phyloP scores from a whole-genome alignment of 2,888 invertebrate genomes.

The Sphinx pinastri region DNA sequence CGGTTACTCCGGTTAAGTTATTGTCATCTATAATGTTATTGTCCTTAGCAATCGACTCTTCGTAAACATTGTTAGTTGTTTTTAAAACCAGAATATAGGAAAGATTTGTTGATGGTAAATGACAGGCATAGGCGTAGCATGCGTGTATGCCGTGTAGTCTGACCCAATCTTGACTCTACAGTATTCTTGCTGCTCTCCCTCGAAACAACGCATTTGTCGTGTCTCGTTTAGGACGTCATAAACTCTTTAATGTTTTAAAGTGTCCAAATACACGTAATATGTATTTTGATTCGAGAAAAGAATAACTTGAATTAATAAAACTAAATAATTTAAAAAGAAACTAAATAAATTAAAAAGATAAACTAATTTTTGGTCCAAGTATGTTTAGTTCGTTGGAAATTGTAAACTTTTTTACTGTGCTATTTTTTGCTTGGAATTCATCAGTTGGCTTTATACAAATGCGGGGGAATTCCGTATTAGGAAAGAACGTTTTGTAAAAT shows the following conservation, averaged over 20 bases:
- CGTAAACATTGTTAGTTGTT: background rate
- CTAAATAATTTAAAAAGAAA: no score
- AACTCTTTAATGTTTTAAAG: no score
- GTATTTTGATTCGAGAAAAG: no score
- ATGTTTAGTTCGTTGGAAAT: background rate
- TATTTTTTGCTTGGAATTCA: background rate
- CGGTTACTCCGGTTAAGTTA: background rate
- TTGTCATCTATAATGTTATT: background rate
- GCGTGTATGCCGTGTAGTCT: background rate
- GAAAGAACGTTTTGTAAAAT: constrained; percentile 8
- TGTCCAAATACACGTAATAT: no score
- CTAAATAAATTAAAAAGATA: background rate
- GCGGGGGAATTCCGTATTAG: background rate
- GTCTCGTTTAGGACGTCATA: no score
- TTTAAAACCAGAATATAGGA: background rate
- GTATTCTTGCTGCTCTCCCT: no score
- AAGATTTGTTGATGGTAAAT: no score
- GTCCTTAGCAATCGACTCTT: background rate
- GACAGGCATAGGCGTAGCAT: no score
- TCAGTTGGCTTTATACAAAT: background rate
- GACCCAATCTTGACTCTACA: no score
- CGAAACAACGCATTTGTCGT: no score
- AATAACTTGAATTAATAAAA: no score
- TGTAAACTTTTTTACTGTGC: background rate
- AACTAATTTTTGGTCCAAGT: background rate